A percentile compares a stretch with the other conserved stretches of the same genome.
Conservation (phyloP, 2,888 invertebrate genomes). For the Oscheius sp. region DNA sequence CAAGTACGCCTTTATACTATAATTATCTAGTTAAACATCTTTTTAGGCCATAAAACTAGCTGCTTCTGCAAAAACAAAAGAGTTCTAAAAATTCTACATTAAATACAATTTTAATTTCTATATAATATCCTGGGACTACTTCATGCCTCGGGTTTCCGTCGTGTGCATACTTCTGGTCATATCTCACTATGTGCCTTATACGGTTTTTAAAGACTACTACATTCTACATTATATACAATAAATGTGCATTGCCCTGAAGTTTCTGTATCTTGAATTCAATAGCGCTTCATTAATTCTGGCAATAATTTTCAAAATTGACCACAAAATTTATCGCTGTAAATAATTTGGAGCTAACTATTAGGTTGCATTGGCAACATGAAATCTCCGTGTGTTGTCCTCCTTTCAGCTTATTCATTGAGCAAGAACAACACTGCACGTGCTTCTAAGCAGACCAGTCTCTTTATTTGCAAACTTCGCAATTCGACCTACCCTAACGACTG, state of each 20-base stretch:
- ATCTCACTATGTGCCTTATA: conserved; percentile 8
- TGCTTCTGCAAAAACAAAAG: conserved; percentile 5
- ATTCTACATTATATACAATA: background rate
- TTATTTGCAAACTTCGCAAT: conserved; percentile 34
- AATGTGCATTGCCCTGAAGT: too few relatives aligned
- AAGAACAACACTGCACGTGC: conserved; percentile 32
- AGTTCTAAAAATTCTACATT: background rate
- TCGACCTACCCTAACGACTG: conserved; percentile 1
- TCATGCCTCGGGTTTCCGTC: background rate
- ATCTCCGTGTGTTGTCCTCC: conserved; percentile 3
- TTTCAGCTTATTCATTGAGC: conserved; percentile 32
- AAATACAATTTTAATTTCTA: background rate
- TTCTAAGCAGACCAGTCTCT: conserved; percentile 30
- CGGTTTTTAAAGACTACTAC: background rate
- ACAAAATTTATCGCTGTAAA: too few relatives aligned
- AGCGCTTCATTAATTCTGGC: too few relatives aligned
- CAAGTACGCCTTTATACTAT: background rate
- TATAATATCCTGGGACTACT: background rate
- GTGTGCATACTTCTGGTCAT: conserved; percentile 12
- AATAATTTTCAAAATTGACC: too few relatives aligned
- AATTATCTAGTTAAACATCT: background rate
- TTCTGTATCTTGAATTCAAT: too few relatives aligned
- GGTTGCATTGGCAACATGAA: background rate
- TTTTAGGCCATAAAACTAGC: conserved; percentile 30
- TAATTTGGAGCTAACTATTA: too few relatives aligned